These are phyloP conservation scores for Chironomus tepperi DNA, from an alignment of 1,140 invertebrate species.

Conservation along the genomic window DNA sequence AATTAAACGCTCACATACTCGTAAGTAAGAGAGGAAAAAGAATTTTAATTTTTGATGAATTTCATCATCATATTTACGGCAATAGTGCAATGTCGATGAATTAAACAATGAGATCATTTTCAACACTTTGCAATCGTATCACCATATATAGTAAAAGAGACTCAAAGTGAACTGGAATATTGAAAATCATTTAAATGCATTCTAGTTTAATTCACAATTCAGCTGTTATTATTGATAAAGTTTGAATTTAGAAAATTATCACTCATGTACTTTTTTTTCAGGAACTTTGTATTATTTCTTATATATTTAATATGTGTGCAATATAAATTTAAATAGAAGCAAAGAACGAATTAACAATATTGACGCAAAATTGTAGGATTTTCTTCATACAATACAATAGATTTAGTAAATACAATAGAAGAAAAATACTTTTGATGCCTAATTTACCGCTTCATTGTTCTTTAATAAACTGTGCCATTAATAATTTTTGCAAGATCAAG, in stretches of 20 bases:
- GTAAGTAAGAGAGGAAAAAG: not conserved
- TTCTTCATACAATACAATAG: not conserved
- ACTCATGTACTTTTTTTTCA: too few species aligned
- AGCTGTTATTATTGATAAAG: too few species aligned
- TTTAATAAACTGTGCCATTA: not conserved
- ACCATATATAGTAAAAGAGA: not conserved
- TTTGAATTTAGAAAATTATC: too few species aligned
- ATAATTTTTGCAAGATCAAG: too few species aligned
- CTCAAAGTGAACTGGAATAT: not conserved
- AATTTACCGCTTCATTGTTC: constrained; percentile 1
- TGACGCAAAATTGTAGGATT: too few species aligned
- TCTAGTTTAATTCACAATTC: not conserved
- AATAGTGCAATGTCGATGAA: too few species aligned
- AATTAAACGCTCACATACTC: not conserved
- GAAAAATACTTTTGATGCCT: not conserved
- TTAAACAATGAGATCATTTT: constrained; percentile 5
- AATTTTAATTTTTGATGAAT: constrained; percentile 8
- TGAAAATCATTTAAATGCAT: not conserved
- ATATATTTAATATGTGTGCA: too few species aligned
- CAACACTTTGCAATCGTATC: not conserved
- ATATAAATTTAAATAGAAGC: too few species aligned
- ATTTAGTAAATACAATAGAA: not conserved
- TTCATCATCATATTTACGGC: not conserved
- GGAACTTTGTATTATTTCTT: too few species aligned
- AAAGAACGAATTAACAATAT: too few species aligned